phyloP scores from a whole-genome alignment of 1,140 invertebrate genomes.

The Adelges cooleyi region DNA sequence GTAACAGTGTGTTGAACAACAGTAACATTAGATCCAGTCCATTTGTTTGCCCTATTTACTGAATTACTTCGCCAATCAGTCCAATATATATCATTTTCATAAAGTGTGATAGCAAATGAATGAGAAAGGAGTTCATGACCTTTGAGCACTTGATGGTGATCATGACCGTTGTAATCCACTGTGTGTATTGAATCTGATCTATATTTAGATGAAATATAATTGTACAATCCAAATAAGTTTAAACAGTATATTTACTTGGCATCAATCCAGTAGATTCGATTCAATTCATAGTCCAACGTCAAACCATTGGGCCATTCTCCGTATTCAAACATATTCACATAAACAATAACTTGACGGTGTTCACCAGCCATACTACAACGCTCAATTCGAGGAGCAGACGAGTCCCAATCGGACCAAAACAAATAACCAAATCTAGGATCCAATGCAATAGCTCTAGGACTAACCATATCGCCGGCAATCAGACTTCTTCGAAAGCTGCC shows the following conservation, averaged over 20 bases:
- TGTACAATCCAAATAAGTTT: neutral
- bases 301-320: constrained; percentile 59
- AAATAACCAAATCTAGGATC: constrained; percentile 62
- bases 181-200: constrained; percentile 78
- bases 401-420: constrained; percentile 55
- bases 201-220: constrained; percentile 28
- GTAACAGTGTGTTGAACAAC: constrained; percentile 48
- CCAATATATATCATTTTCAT: constrained; percentile 53
- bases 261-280: constrained; percentile 56
- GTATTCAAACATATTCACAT: constrained; percentile 41
- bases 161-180: constrained; percentile 49
- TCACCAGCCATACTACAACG: constrained; percentile 50
- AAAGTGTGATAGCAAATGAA: constrained; percentile 53
- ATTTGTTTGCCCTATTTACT: constrained; percentile 53
- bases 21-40: constrained; percentile 47
- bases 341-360: constrained; percentile 40
- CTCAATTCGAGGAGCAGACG: constrained; percentile 47
- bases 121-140: constrained; percentile 47
- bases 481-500: constrained; percentile 66
- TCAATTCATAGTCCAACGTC: constrained; percentile 48
- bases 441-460: constrained; percentile 69
- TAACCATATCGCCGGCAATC: constrained; percentile 73
- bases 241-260: constrained; percentile 41
- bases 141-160: constrained; percentile 42
- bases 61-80: constrained; percentile 57